These are phyloP conservation scores for Teleiodes luculella DNA, from an alignment of 2,888 invertebrate genomes.

Conservation along the genomic window DNA sequence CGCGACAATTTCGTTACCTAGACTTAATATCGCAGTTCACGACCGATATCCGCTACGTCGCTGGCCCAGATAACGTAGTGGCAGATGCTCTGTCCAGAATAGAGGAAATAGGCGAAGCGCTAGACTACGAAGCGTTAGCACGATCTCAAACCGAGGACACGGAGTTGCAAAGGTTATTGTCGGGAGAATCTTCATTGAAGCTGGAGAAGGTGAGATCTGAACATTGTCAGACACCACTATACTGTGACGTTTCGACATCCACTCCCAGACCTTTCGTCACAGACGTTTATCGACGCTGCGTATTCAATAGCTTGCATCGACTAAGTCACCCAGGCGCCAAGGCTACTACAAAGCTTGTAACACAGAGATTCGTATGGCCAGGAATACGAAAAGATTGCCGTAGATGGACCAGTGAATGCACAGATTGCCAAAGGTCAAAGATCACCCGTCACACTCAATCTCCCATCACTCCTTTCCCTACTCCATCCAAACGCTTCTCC, in stretches of 20 bases:
- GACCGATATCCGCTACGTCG: conserved; percentile 37
- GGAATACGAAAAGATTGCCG: background rate
- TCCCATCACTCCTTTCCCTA: background rate
- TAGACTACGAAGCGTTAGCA: background rate
- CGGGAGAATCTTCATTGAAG: background rate
- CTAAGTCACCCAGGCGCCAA: background rate
- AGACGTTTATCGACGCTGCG: background rate
- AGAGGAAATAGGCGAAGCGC: background rate
- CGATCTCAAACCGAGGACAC: background rate
- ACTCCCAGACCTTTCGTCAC: background rate
- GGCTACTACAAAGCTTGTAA: background rate
- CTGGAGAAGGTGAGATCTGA: background rate
- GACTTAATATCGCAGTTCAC: conserved; percentile 41
- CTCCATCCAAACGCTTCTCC: background rate
- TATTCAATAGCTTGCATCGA: background rate
- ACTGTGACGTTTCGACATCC: background rate
- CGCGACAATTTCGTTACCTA: conserved; percentile 38
- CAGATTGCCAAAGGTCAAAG: background rate
- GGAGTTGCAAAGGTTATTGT: background rate
- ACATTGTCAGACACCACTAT: background rate
- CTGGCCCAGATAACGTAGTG: conserved; percentile 33
- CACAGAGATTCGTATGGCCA: background rate
- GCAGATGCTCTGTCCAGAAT: conserved; percentile 36
- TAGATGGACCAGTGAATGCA: background rate
- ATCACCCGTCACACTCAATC: background rate